These are phyloP conservation scores for Macroglossus sobrinus DNA, from an alignment of 2,113 vertebrate species.

Conservation along the genomic window DNA sequence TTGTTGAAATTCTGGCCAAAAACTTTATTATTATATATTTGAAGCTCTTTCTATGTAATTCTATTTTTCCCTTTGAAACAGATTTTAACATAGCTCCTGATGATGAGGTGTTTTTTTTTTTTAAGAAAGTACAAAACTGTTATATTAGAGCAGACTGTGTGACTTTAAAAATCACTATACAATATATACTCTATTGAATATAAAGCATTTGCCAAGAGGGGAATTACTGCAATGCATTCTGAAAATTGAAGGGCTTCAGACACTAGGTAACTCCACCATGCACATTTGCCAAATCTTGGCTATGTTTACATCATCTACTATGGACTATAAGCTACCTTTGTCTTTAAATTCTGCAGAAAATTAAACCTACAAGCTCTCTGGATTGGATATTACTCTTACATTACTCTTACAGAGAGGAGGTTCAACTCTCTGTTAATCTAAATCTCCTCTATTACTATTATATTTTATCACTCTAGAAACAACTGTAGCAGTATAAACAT, in stretches of 20 bases:
- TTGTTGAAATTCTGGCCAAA: background rate
- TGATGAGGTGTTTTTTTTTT: background rate
- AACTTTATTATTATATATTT: background rate
- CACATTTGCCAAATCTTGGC: background rate
- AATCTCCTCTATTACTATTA: background rate
- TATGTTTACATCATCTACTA: background rate
- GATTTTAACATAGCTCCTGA: background rate
- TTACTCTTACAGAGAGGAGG: background rate
- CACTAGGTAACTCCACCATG: background rate
- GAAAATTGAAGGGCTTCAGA: background rate
- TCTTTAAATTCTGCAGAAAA: background rate
- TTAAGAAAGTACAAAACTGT: background rate
- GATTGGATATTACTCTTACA: background rate
- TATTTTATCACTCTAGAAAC: background rate
- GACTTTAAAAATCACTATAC: background rate
- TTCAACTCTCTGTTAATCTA: background rate
- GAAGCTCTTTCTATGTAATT: background rate
- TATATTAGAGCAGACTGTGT: background rate
- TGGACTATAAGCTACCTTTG: background rate
- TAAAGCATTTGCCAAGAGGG: background rate
- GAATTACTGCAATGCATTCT: background rate
- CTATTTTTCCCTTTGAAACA: background rate
- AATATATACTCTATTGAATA: background rate
- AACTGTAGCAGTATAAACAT: background rate
- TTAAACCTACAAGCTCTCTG: background rate